These are phyloP conservation scores for Pteria penguin DNA, from an alignment of 2,888 invertebrate genomes.

Conservation along the genomic window DNA sequence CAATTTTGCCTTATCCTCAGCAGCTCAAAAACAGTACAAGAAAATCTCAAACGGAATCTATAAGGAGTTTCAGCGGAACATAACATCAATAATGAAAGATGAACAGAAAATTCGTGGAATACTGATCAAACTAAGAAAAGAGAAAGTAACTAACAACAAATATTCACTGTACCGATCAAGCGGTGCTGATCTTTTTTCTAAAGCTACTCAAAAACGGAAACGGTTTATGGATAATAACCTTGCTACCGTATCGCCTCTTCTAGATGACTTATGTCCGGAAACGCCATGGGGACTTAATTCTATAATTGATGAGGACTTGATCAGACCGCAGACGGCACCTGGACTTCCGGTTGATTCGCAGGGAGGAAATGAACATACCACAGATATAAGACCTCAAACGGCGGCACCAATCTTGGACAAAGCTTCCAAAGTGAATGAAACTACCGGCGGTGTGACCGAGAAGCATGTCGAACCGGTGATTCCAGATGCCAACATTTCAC, in stretches of 20 bases:
- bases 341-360: neutral
- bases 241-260: constrained; percentile 33
- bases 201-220: constrained; percentile 31
- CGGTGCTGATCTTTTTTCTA: constrained; percentile 38
- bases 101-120: constrained; percentile 54
- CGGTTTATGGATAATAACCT: constrained; percentile 36
- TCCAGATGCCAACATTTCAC: constrained; percentile 18
- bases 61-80: constrained; percentile 62
- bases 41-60: constrained; percentile 59
- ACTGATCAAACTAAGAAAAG: constrained; percentile 46
- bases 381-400: constrained; percentile 11
- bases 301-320: constrained; percentile 44
- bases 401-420: neutral
- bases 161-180: constrained; percentile 55
- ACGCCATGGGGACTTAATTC: constrained; percentile 50
- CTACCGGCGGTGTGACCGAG: constrained; percentile 18
- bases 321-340: constrained; percentile 49
- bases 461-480: constrained; percentile 24
- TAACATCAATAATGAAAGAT: constrained; percentile 59
- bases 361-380: neutral
- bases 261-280: constrained; percentile 41
- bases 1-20: constrained; percentile 60
- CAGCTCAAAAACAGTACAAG: constrained; percentile 60
- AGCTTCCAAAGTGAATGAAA: neutral
- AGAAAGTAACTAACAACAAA: constrained; percentile 51